Base-by-base conservation (phyloP, 2,888 invertebrate genomes). In the Siphonodentalium dalli region DNA sequence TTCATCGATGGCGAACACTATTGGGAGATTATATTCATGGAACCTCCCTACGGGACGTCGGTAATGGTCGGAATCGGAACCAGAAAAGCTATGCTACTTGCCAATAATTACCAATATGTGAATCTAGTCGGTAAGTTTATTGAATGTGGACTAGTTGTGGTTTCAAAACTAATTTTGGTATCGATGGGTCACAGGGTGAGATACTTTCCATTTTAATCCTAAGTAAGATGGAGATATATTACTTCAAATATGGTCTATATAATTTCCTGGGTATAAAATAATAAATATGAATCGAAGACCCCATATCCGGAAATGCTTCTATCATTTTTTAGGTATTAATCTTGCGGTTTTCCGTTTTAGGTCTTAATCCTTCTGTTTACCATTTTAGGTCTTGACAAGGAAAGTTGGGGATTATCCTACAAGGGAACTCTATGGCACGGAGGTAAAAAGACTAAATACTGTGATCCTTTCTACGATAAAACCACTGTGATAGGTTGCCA, bases 331-430 rank as follows among this genome's bases (percentile, higher is more conserved):
- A n/a, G n/a, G n/a, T n/a, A n/a, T n/a, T n/a, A n/a, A n/a, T n/a
- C n/a, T n/a, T 2, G 2, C 41, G 13, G 2, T 3, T 2, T n/a
- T 41, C n/a, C 23, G 3, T 41, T 41, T 41, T 9, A 13, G 11
- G 2, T 23, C 13, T 2, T 37, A 21, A 4, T 3, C 24, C 2
- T 11, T 35, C 7, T 15, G 13, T 40, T 8, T 38, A 18, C 39
- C 8, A 21, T 45, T 54, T 20, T 61, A 73, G 74, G 75, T 52
- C 44, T 58, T 41, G 75, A 77, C 42, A 43, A 54, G 4, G 59
- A 75, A 9, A 73, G 74, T 45, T 77, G 76, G 76, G 76, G 75
- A 1, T 52, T 77, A 23, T 70, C 68, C n/a, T 73, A 75, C 65
- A 75, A 74, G 52, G 76, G 76, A 6, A 61, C 52, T 7, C 51